phyloP scores from a whole-genome alignment of 2,888 invertebrate genomes.

The Hypomecis punctinalis region DNA sequence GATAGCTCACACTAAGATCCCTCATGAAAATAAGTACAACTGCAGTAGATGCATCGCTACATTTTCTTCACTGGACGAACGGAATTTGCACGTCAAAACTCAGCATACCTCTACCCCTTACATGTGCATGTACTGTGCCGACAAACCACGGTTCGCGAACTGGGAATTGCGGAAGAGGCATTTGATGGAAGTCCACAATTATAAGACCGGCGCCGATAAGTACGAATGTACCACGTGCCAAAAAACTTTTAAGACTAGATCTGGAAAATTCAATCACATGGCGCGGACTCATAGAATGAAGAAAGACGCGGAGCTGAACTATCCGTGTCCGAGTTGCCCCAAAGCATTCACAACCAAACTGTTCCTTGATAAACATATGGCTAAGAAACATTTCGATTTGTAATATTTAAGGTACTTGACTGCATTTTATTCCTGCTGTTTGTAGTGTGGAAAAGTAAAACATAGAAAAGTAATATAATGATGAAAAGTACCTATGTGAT shows the following conservation, averaged over 20 bases:
- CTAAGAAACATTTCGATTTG: constrained; percentile 81
- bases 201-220: constrained; percentile 72
- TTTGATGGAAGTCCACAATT: constrained; percentile 75
- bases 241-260: constrained; percentile 75
- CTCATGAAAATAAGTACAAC: constrained; percentile 76
- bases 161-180: constrained; percentile 78
- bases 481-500: constrained; percentile 53
- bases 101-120: constrained; percentile 76
- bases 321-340: constrained; percentile 79
- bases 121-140: constrained; percentile 75
- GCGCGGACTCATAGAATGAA: constrained; percentile 73
- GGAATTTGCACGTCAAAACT: constrained; percentile 74
- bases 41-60: constrained; percentile 77
- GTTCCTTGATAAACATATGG: constrained; percentile 82
- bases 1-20: constrained; percentile 76
- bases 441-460: constrained; percentile 24
- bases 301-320: constrained; percentile 76
- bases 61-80: constrained; percentile 71
- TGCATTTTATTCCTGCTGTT: constrained; percentile 19
- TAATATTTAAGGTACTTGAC: constrained; percentile 37
- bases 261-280: constrained; percentile 80
- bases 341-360: constrained; percentile 82
- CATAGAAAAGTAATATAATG: constrained; percentile 23
- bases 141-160: constrained; percentile 76
- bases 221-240: constrained; percentile 77